Base-by-base conservation (phyloP, 2,797 vertebrate species). In the Columba guinea region DNA sequence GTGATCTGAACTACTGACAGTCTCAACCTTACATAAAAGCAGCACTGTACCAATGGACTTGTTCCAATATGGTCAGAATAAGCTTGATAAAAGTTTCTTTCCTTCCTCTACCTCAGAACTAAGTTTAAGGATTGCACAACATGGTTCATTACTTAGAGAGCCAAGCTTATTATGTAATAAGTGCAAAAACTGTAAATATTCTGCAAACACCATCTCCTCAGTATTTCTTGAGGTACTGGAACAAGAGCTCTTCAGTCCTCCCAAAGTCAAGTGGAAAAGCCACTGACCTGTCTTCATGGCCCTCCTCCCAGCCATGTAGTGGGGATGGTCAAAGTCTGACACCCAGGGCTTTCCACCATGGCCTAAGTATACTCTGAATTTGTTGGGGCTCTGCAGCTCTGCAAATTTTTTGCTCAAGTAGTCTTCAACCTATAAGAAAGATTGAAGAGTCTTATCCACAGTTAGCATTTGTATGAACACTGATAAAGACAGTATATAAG, bases 341-440 rank as follows among this genome's bases (percentile, higher is more conserved):
- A 99, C 99, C 99, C 99, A 99, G 84, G 99, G 99, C 77, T 98
- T 99, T 69, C 99, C 99, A 46, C 99, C 99, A 7, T 99, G 98
- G 77, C 98, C 98, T 97, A 99, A 98, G 76, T 97, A 96, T 9
- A 98, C 98, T 16, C 97, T 98, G 95, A 99, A 97, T 91, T 98
- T 99, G 98, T 99, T 99, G 32, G 99, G 99, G 75, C 98, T 99
- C 49, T 92, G 97, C 84, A 98, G 94, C 23, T 99, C 98, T 2
- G 97, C 97, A 97, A 99, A 99, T 93, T 98, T 98, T 94, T 98
- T 98, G 34, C 98, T 97, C 95, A 99, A 60, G 58, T 99, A 97
- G 71, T 95, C 95, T 21, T 98, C 75, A n/a, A 99, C 99, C 99
- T 99, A 60, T 9, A 96, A 64, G 35, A 68, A 79, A 77, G 41